Evolutionary conservation across 2,888 invertebrate genomes (phyloP).

Genomic region (Plagodis pulveraria): DNA sequence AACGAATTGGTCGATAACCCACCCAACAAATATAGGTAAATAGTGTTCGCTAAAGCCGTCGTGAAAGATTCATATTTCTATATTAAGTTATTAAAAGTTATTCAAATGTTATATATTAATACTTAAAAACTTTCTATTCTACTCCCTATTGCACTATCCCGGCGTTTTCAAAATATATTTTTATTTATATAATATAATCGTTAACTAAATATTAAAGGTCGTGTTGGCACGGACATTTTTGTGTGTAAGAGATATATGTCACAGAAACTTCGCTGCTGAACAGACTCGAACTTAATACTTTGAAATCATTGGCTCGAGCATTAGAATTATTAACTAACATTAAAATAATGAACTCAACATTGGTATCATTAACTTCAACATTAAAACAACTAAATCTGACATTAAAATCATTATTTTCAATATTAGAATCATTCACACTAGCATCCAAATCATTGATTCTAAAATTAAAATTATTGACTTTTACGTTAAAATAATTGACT

Average conservation of each 20-base stretch:
- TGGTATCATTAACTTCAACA: no score
- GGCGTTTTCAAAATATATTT: conserved; percentile 73
- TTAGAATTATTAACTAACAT: no score
- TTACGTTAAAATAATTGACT: no score
- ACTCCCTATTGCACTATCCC: conserved; percentile 82
- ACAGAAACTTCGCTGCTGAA: no score
- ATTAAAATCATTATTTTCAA: no score
- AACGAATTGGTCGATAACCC: conserved; percentile 8
- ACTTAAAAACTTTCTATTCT: conserved; percentile 59
- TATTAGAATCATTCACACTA: no score
- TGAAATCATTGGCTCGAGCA: no score
- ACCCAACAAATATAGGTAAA: conserved; percentile 12
- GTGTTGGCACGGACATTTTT: background rate
- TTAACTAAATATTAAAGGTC: conserved; percentile 49
- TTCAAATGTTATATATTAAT: conserved; percentile 28
- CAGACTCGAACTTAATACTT: no score
- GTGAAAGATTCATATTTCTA: conserved; percentile 34
- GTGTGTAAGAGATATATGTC: conserved; percentile 1
- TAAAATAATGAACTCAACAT: no score
- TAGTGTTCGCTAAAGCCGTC: conserved; percentile 33
- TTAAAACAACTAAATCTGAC: no score
- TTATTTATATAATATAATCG: conserved; percentile 51
- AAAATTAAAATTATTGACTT: no score
- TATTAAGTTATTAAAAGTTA: conserved; percentile 32
- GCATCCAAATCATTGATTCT: no score